Conservation (phyloP, 2,113 vertebrate genomes). For the Haliaeetus leucogaster region DNA sequence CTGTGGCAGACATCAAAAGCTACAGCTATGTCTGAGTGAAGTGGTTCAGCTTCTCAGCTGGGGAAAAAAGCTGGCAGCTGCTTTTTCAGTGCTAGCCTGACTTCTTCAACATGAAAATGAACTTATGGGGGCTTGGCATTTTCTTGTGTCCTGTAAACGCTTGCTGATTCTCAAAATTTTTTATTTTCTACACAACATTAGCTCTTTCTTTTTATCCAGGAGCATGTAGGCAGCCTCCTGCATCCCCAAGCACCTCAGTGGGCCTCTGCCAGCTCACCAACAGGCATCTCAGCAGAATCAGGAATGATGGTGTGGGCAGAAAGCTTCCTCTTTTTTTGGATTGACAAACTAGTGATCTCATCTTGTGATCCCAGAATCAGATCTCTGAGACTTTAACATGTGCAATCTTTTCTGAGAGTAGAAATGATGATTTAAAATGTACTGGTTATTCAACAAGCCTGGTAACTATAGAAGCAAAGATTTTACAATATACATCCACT, state of each 20-base stretch:
- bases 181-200: neutral
- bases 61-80: neutral
- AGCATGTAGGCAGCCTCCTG: neutral
- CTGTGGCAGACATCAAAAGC: neutral
- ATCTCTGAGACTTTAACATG: neutral
- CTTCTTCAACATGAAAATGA: neutral
- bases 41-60: neutral
- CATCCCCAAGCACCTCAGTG: neutral
- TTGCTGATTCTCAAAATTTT: neutral
- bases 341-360: neutral
- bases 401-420: neutral
- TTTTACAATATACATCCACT: neutral
- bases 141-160: neutral
- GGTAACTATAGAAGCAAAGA: neutral
- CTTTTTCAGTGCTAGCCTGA: neutral
- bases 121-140: neutral
- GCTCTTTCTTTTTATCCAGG: neutral
- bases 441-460: neutral
- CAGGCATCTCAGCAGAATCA: neutral
- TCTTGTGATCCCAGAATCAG: neutral
- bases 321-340: neutral
- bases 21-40: neutral
- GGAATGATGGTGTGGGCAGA: neutral
- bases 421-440: neutral
- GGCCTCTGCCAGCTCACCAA: neutral